These are phyloP conservation scores for Melangyna quadrimaculata DNA, from an alignment of 2,888 invertebrate species.

Conservation along the genomic window DNA sequence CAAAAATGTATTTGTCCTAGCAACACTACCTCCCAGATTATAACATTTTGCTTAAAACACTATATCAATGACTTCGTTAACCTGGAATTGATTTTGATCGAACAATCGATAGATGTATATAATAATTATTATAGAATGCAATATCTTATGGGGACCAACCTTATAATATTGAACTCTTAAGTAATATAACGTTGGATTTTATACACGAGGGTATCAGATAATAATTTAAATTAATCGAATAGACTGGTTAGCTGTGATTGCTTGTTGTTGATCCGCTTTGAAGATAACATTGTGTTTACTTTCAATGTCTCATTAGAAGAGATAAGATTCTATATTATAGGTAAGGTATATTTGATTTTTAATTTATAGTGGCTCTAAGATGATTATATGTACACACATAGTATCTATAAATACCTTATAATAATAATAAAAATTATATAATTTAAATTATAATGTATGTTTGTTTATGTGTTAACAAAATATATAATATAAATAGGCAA, in stretches of 20 bases:
- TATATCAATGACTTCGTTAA: conserved; percentile 25
- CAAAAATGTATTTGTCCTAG: too few species aligned
- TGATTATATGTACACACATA: too few species aligned
- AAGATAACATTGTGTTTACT: conserved; percentile 25
- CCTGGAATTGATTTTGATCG: conserved; percentile 24
- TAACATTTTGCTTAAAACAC: neutral
- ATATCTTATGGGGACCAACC: neutral
- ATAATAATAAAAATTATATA: too few species aligned
- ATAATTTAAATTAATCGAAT: conserved; percentile 1
- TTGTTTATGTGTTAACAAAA: too few species aligned
- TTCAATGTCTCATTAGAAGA: conserved; percentile 21
- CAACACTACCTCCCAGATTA: neutral
- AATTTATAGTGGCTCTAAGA: neutral
- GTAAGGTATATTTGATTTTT: neutral
- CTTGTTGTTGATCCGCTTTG: conserved; percentile 2
- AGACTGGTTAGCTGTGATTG: neutral
- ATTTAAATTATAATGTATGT: too few species aligned
- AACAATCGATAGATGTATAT: neutral
- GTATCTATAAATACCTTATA: too few species aligned
- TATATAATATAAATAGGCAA: too few species aligned
- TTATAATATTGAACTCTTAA: conserved; percentile 9
- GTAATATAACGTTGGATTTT: neutral
- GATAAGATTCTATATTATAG: neutral
- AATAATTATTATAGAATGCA: neutral
- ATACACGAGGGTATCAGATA: neutral